These are phyloP conservation scores for Spinibarbus caldwelli DNA, from an alignment of 2,797 vertebrate genomes.

Conservation along the genomic window DNA sequence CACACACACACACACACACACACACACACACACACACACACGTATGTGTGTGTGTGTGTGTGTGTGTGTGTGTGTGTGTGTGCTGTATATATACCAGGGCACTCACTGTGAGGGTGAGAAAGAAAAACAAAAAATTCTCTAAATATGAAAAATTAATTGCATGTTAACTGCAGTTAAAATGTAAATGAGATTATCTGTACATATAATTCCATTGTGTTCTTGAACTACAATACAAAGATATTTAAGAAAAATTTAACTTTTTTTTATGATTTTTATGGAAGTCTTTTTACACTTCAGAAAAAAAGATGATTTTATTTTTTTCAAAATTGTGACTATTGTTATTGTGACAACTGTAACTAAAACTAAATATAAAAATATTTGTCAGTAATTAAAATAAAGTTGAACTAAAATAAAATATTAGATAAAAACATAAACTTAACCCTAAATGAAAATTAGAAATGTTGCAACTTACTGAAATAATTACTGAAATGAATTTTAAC, in stretches of 20 bases:
- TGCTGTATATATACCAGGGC: too few species aligned
- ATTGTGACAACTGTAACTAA: not conserved
- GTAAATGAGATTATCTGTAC: not conserved
- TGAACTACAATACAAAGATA: not conserved
- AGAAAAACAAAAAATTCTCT: not conserved
- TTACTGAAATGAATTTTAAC: not conserved
- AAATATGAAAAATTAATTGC: not conserved
- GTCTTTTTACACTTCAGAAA: not conserved
- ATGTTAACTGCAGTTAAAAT: not conserved
- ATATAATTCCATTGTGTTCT: not conserved
- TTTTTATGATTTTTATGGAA: not conserved
- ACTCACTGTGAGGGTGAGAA: not conserved
- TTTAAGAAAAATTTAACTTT: not conserved
- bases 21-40: too few species aligned
- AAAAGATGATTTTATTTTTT: not conserved
- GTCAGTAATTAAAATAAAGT: not conserved
- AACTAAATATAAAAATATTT: not conserved
- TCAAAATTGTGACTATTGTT: not conserved
- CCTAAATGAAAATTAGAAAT: not conserved
- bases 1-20: too few species aligned
- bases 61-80: too few species aligned
- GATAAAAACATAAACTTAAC: not conserved
- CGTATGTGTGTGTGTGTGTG: too few species aligned
- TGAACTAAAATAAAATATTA: not conserved
- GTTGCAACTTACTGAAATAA: too few species aligned